A percentile compares a stretch with the other conserved stretches of the same genome.
Evolutionary conservation across 2,113 vertebrate genomes (phyloP).

Genomic region (Cyprinodon variegatus): DNA sequence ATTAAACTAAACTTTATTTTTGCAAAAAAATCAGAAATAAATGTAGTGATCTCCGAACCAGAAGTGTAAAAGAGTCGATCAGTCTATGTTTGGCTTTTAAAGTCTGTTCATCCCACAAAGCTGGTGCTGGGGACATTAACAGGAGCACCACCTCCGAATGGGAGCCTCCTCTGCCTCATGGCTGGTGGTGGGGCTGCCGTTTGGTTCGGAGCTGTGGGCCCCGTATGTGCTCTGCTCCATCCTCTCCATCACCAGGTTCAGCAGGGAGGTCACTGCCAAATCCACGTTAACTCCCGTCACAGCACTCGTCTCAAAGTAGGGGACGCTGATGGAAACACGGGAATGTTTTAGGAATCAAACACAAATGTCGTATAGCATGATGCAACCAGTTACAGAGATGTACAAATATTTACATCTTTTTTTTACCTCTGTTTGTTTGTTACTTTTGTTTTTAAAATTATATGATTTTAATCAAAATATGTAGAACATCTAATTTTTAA

Average conservation of each 20-base stretch:
- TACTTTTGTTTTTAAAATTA: no score
- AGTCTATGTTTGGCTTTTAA: neutral
- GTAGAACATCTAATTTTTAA: no score
- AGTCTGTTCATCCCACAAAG: neutral
- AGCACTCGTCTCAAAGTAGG: constrained; percentile 94
- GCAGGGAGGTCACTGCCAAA: constrained; percentile 84
- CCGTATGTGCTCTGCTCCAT: constrained; percentile 90
- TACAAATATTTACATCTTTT: neutral
- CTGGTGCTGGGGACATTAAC: constrained; percentile 39
- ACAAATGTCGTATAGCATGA: neutral
- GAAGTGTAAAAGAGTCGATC: no score
- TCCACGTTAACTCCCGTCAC: constrained; percentile 87
- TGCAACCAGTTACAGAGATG: neutral
- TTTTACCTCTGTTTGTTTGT: neutral
- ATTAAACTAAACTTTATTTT: no score
- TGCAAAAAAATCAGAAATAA: no score
- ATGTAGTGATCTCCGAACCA: no score
- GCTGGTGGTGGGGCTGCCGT: constrained; percentile 77
- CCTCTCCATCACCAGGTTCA: constrained; percentile 94
- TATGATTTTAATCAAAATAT: no score
- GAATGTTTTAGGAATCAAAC: neutral
- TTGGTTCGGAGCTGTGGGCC: constrained; percentile 74
- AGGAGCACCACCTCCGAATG: constrained; percentile 54
- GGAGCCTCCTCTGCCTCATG: constrained; percentile 45
- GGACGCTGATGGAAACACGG: constrained; percentile 78